A percentile compares a stretch with the other conserved stretches of the same genome.
phyloP scores from a whole-genome alignment of 2,888 invertebrate species.

The Dasysyrphus albostriatus region DNA sequence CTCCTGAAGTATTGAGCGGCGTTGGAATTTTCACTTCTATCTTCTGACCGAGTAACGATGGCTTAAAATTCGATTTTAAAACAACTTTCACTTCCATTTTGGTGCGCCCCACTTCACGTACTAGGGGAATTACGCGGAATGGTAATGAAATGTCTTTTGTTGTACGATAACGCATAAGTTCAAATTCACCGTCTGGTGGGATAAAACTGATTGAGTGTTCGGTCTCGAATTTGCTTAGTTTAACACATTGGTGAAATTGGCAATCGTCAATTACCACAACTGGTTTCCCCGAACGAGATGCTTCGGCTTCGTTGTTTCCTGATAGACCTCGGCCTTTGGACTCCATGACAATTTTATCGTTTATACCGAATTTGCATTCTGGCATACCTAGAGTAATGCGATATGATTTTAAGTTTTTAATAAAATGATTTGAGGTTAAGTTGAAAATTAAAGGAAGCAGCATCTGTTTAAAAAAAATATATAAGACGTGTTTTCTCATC shows the following conservation, averaged over 20 bases:
- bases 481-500: too few relatives aligned
- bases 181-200: slow-evolving; percentile 99
- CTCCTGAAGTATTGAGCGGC: slow-evolving; percentile 99
- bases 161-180: slow-evolving; percentile 99
- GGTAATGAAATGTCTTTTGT: slow-evolving; percentile 99
- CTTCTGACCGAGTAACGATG: slow-evolving; percentile 98
- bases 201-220: slow-evolving; percentile 99
- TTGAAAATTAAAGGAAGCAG: neutral
- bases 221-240: slow-evolving; percentile 99
- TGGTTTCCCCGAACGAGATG: slow-evolving; percentile 96
- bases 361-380: slow-evolving; percentile 99
- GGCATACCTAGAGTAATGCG: slow-evolving; percentile 92
- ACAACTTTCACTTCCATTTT: slow-evolving; percentile 99
- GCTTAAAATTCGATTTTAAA: slow-evolving; percentile 99
- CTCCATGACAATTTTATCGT: slow-evolving; percentile 99
- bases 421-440: neutral
- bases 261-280: slow-evolving; percentile 99
- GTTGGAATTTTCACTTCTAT: slow-evolving; percentile 99
- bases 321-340: slow-evolving; percentile 92
- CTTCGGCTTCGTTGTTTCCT: slow-evolving; percentile 90
- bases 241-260: slow-evolving; percentile 99
- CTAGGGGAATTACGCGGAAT: slow-evolving; percentile 99
- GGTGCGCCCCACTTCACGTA: slow-evolving; percentile 98
- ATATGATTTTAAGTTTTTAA: neutral
- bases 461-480: too few relatives aligned